Evolutionary conservation across 2,797 vertebrate species (phyloP).

Genomic region (Sphenodon punctatus): DNA sequence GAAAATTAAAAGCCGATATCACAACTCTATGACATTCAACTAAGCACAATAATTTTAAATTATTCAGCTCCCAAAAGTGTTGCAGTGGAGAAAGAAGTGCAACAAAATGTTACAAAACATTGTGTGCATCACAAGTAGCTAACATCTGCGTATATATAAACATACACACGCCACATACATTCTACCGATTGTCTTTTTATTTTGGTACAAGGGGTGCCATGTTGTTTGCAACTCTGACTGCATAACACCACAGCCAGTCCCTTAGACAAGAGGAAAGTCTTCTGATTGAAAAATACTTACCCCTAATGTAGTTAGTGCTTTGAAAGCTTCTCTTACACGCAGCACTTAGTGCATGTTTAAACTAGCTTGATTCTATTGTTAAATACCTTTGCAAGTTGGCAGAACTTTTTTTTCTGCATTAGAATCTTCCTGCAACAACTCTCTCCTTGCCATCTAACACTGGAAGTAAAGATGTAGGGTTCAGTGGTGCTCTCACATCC

Average conservation of each 20-base stretch:
- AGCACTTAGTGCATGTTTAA: background rate
- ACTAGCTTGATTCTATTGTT: background rate
- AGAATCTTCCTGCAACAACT: background rate
- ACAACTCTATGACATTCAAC: slow-evolving; percentile 21
- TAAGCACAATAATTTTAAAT: slow-evolving; percentile 36
- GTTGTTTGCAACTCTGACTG: no score
- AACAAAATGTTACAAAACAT: rapidly evolving
- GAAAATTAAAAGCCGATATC: background rate
- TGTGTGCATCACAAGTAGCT: background rate
- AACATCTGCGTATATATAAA: background rate
- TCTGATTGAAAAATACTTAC: no score
- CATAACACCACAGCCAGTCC: no score
- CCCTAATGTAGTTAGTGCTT: background rate
- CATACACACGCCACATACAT: no score
- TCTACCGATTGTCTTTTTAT: no score
- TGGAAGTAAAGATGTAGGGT: background rate
- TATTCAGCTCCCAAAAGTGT: slow-evolving; percentile 23
- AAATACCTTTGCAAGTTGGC: background rate
- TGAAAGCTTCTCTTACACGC: background rate
- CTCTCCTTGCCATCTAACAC: slow-evolving; percentile 12
- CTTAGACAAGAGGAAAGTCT: no score
- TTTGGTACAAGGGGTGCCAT: no score
- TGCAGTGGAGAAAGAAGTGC: slow-evolving; percentile 25
- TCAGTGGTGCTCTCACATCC: background rate
- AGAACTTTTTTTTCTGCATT: background rate